Percentiles rank a stretch among this genome's conserved stretches.
These are phyloP conservation scores for Microcaecilia unicolor DNA, from an alignment of 2,797 vertebrate genomes.

Conservation along the genomic window DNA sequence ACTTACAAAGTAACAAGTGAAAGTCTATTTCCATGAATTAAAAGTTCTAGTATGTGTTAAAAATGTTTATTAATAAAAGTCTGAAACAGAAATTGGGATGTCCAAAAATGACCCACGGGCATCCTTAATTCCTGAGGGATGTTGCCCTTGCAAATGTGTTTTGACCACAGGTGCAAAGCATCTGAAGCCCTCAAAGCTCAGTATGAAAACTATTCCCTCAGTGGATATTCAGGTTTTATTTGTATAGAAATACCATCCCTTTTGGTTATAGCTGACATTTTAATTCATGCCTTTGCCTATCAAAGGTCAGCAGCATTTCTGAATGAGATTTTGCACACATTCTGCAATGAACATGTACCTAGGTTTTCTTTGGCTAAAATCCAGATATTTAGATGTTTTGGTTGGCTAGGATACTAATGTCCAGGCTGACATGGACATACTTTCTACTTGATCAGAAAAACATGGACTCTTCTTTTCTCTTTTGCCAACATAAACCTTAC, in stretches of 20 bases:
- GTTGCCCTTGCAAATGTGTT: no score
- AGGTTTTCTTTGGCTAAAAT: constrained; percentile 13
- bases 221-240: constrained; percentile 25
- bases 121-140: no score
- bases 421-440: constrained; percentile 24
- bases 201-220: no score
- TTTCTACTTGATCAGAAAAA: constrained; percentile 19
- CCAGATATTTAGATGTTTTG: constrained; percentile 27
- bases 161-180: no score
- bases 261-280: constrained; percentile 31
- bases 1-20: no score
- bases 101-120: no score
- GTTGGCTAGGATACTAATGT: constrained; percentile 27
- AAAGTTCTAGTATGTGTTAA: no score
- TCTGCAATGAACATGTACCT: constrained; percentile 14
- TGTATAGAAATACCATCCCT: constrained; percentile 11
- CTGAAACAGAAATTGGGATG: no score
- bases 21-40: no score
- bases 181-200: no score
- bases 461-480: constrained; percentile 9
- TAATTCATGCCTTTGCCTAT: constrained; percentile 27
- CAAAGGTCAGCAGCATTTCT: constrained; percentile 31
- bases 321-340: constrained; percentile 29
- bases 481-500: background rate
- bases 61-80: no score